Evolutionary conservation across 2,797 vertebrate genomes (phyloP), one percentile per base, ranked within the genome.

Genomic region (Phalanger gymnotis): DNA sequence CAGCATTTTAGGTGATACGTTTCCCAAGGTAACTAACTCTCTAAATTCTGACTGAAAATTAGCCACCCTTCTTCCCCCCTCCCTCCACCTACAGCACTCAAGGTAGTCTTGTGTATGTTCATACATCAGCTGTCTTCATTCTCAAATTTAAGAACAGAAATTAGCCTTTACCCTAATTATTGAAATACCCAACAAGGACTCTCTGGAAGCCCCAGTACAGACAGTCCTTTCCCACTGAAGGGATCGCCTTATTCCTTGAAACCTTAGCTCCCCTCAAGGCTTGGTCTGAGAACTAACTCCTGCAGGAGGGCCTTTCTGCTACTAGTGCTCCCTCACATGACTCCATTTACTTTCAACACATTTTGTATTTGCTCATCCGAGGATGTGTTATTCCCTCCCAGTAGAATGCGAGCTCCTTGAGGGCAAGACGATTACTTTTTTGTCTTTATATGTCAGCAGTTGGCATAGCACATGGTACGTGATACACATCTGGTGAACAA

Each of bases 91-190:
- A 2, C 13, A 14, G 58, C 0, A 61, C 58, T 34, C 58, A 61
- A 61, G 57, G 57, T 31, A 12, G 58, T 61, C 3, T 61, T 61
- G 12, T 61, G 34, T 5, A 34, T 31, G 93, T 90, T 92, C 54
- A 92, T 96, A 92, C 40, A 47, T 91, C 19, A 56, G 47, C 87
- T 96, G 91, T 92, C 81, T 95, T 95, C 54, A 57, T 40, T 73
- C 47, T 19, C 90, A 94, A 96, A 91, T 47, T n/a, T 58, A 95
- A 89, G 57, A 53, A 94, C 28, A 57, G 90, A 53, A 91, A 52
- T 66, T 90, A 55, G 6, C 91, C 55, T 91, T 61, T 34, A 58
- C 30, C 11, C 57, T 93, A 90, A 91, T 91, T 90, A 87, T 47
- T 54, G 40, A 13, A 51, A 92, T 87, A 87, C 40, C 9, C 73